Base-by-base conservation (phyloP, 2,113 vertebrate genomes). In the Cryptoleucopteryx plumbea region DNA sequence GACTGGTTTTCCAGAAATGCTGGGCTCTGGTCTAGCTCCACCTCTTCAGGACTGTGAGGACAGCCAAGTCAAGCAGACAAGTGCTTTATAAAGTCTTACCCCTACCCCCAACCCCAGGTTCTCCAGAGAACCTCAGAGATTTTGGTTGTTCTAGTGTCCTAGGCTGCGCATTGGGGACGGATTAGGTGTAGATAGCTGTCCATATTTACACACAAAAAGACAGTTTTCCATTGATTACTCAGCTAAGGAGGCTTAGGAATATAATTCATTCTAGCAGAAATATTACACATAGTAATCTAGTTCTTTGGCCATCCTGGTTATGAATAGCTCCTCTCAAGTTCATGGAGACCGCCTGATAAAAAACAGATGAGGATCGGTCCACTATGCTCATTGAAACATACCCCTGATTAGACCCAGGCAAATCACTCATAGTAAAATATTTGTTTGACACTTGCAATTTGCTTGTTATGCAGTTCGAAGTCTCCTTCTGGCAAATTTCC, bases 401-500 rank as follows among this genome's bases (percentile, higher is more conserved):
- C 12, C 34, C 31, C n/a, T 77, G 73, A 87, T 68, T 67, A 91
- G 67, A 71, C 13, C 13, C 40, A 77, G 67, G 86, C 42, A 82
- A 84, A 95, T 87, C 53, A 59, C n/a, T 94, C 63, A 84, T 48
- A 29, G 82, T 58, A 78, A 75, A 94, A 94, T 85, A 94, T 43
- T 93, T 94, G 89, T 91, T 58, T 42, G 83, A 88, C 79, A 47
- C 40, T 82, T 59, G 16, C 27, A 72, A 77, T 90, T 90, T 92
- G 58, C 72, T 91, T 87, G 19, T 86, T 94, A 34, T 21, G 45
- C 48, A 83, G 50, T 66, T 82, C 73, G 70, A 91, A 74, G 56
- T 72, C 85, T 47, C 63, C 45, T 75, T 72, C 71, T 94, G 86
- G 80, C 66, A 56, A 71, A 75, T 84, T 73, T 88, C 62, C 56